A percentile compares a stretch with the other conserved stretches of the same genome.
phyloP scores from a whole-genome alignment of 2,797 vertebrate genomes.

The Oreonectes daqikongensis region DNA sequence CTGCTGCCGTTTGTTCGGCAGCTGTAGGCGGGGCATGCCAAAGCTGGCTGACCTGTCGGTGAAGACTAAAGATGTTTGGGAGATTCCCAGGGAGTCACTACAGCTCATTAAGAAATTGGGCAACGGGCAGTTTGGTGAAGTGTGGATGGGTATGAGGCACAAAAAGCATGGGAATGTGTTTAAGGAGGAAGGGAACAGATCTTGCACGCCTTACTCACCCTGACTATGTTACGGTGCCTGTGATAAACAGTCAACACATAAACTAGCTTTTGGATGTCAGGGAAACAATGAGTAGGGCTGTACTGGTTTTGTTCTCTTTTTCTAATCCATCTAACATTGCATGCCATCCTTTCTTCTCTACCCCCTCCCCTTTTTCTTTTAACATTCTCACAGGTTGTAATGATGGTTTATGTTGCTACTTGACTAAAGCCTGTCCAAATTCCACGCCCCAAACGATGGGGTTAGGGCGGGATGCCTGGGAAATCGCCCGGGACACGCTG shows the following conservation, averaged over 20 bases:
- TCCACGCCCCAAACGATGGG: constrained; percentile 90
- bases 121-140: constrained; percentile 94
- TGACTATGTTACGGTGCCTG: neutral
- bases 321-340: constrained; percentile 58
- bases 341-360: constrained; percentile 62
- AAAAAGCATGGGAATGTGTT: constrained; percentile 37
- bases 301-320: constrained; percentile 49
- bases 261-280: neutral
- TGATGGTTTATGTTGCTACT: constrained; percentile 91
- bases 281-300: constrained; percentile 27
- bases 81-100: constrained; percentile 90
- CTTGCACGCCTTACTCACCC: constrained; percentile 54
- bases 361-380: constrained; percentile 39
- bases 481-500: constrained; percentile 85
- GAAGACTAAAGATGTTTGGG: constrained; percentile 95
- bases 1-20: constrained; percentile 89
- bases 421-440: constrained; percentile 81
- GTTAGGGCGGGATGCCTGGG: constrained; percentile 94
- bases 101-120: constrained; percentile 92
- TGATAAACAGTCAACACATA: neutral
- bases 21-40: constrained; percentile 88
- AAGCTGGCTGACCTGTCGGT: constrained; percentile 91
- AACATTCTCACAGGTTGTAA: constrained; percentile 78
- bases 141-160: constrained; percentile 90
- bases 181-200: constrained; percentile 47